Conservation (phyloP, 2,113 vertebrate species). For the Mirza zaza region DNA sequence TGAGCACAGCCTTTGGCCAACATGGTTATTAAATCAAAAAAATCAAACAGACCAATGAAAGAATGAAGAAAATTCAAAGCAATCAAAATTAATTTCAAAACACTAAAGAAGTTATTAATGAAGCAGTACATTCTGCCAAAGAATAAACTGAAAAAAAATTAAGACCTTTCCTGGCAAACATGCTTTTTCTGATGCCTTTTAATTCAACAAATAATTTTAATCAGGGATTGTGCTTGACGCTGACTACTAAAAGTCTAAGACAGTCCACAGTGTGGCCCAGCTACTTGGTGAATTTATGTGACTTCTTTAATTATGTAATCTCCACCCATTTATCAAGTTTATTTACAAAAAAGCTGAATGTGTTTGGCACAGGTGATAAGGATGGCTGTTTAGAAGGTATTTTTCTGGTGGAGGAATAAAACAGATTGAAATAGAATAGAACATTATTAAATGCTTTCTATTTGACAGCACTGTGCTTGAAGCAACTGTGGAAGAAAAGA, state of each 20-base stretch:
- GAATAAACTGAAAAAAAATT: background rate
- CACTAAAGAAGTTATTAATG: slow-evolving; percentile 19
- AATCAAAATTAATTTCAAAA: slow-evolving; percentile 20
- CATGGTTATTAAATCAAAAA: background rate
- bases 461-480: background rate
- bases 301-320: background rate
- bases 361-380: background rate
- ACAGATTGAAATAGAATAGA: background rate
- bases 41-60: background rate
- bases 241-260: background rate
- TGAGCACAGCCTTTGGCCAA: background rate
- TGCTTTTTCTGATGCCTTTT: background rate
- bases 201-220: slow-evolving; percentile 12
- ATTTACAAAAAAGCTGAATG: background rate
- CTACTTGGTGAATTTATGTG: background rate
- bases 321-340: background rate
- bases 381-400: background rate
- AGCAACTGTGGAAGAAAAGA: background rate
- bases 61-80: slow-evolving; percentile 32
- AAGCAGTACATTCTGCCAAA: background rate
- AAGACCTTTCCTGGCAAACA: slow-evolving; percentile 8
- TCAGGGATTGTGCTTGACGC: background rate
- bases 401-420: background rate
- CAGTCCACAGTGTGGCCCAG: background rate
- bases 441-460: background rate